These are phyloP conservation scores for Acronicta aceris DNA, from an alignment of 2,888 invertebrate species.

Conservation along the genomic window DNA sequence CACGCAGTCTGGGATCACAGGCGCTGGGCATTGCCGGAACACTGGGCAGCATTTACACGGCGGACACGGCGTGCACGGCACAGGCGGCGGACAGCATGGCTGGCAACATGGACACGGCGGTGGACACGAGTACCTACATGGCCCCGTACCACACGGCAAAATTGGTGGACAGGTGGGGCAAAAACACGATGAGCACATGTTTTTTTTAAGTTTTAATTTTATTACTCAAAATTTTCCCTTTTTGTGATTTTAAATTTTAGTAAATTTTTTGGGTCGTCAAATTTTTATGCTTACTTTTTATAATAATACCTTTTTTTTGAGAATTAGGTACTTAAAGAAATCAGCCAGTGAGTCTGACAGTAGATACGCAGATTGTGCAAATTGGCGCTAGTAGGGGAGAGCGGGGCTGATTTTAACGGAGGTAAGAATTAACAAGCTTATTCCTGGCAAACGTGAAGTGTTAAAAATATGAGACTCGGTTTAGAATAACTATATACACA, in stretches of 20 bases:
- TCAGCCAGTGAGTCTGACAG: conserved; percentile 1
- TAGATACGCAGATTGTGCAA: background rate
- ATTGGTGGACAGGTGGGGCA: conserved; percentile 81
- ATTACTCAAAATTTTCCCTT: conserved; percentile 53
- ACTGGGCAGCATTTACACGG: conserved; percentile 77
- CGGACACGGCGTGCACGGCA: conserved; percentile 82
- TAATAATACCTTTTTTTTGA: conserved; percentile 13
- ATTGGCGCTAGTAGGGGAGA: too few species aligned
- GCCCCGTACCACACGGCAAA: conserved; percentile 77
- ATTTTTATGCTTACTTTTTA: conserved; percentile 9
- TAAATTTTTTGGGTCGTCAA: conserved; percentile 29
- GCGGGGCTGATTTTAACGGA: too few species aligned
- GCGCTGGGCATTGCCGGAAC: conserved; percentile 80
- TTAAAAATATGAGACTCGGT: too few species aligned
- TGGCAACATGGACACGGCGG: conserved; percentile 76
- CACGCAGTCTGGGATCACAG: conserved; percentile 77
- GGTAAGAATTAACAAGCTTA: too few species aligned
- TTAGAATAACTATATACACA: too few species aligned
- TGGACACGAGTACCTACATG: conserved; percentile 74
- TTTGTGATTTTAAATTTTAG: conserved; percentile 40
- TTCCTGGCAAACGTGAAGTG: too few species aligned
- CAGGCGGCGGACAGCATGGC: conserved; percentile 79
- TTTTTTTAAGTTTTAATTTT: conserved; percentile 21
- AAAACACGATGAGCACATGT: conserved; percentile 74
- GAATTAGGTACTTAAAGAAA: background rate